These are phyloP conservation scores for Spheniscus humboldti DNA, from an alignment of 2,797 vertebrate genomes.

Conservation along the genomic window DNA sequence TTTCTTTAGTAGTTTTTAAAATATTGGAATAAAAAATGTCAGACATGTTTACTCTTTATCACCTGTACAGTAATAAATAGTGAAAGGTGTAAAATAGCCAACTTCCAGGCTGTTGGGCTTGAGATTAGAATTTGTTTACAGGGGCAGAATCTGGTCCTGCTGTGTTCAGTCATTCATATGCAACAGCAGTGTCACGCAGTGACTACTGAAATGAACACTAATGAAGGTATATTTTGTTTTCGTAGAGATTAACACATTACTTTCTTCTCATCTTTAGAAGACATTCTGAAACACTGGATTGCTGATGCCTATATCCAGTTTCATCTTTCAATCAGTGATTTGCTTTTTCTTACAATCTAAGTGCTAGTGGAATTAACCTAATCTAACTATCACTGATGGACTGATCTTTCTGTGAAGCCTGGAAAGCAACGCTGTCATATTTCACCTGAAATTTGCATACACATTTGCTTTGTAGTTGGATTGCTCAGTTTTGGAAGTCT, in stretches of 20 bases:
- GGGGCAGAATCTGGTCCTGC: neutral
- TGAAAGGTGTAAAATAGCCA: neutral
- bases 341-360: neutral
- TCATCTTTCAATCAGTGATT: neutral
- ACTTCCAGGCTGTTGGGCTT: neutral
- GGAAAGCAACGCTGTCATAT: neutral
- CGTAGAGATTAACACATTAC: neutral
- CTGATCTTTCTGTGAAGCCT: neutral
- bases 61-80: neutral
- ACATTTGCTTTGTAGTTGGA: neutral
- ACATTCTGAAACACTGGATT: neutral
- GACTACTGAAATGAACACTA: neutral
- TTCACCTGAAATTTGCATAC: neutral
- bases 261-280: neutral
- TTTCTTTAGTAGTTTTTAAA: neutral
- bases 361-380: neutral
- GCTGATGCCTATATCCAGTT: neutral
- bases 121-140: neutral
- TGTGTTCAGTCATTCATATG: neutral
- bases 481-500: neutral
- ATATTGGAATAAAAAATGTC: neutral
- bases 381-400: neutral
- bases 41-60: neutral
- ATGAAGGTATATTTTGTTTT: neutral
- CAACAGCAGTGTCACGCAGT: neutral